Conservation (phyloP, 2,888 invertebrate species). For the Lasioglossum pauxillum region DNA sequence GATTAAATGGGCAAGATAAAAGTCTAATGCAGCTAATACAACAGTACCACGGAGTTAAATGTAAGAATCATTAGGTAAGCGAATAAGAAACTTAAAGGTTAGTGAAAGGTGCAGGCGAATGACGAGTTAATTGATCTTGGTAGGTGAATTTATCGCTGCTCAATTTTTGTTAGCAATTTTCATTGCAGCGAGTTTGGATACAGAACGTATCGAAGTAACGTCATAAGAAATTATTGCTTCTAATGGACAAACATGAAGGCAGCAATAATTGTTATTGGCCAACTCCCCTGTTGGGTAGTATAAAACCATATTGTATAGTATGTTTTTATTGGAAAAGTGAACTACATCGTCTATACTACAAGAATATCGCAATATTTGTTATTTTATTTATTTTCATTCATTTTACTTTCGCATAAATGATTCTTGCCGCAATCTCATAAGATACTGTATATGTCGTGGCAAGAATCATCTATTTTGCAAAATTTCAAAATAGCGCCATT, state of each 20-base stretch:
- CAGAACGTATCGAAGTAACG: not conserved
- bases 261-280: not conserved
- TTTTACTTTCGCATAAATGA: not conserved
- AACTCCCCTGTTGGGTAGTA: not conserved
- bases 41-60: not conserved
- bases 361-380: not conserved
- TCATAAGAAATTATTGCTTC: not conserved
- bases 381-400: not conserved
- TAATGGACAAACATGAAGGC: not conserved
- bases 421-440: not conserved
- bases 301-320: not conserved
- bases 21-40: not conserved
- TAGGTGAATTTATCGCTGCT: not conserved
- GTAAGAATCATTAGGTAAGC: slow-evolving; percentile 5
- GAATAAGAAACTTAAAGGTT: slow-evolving; percentile 3
- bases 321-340: not conserved
- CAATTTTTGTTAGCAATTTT: not conserved
- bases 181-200: not conserved
- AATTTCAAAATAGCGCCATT: not conserved
- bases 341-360: not conserved
- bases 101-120: slow-evolving; percentile 2
- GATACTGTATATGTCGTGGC: not conserved
- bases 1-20: not conserved
- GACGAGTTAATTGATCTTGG: slow-evolving; percentile 1
- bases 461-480: not conserved